Percentiles rank a stretch among this genome's conserved stretches.
Conservation (phyloP, 2,888 invertebrate genomes). For the Lasioglossum calceatum region DNA sequence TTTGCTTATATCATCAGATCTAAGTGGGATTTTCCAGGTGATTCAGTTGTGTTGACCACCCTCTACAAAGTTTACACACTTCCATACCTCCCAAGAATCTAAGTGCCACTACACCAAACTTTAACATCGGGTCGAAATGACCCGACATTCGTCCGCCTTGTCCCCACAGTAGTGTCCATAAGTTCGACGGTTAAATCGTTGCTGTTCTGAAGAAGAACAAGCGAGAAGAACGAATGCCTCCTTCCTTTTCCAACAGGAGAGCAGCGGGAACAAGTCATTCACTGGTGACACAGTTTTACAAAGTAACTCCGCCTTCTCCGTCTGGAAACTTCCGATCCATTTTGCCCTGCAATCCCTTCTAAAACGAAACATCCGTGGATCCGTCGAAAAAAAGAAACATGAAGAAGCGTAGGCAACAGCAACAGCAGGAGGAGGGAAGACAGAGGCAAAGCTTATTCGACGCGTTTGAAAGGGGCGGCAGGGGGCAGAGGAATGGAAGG, state of each 20-base stretch:
- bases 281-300: conserved; percentile 4
- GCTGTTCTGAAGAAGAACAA: neutral
- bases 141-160: neutral
- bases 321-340: conserved; percentile 10
- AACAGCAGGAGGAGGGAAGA: neutral
- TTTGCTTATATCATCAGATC: neutral
- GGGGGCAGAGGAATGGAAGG: neutral
- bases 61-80: neutral
- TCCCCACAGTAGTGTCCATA: neutral
- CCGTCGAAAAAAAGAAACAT: neutral
- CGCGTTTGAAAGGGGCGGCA: neutral
- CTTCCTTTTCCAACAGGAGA: too few species aligned
- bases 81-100: neutral
- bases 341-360: neutral
- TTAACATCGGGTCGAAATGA: neutral
- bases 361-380: neutral
- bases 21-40: neutral
- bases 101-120: neutral
- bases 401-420: neutral
- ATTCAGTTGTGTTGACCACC: neutral
- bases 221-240: neutral
- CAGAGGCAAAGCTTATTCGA: neutral
- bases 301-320: neutral
- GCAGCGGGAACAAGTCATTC: neutral
- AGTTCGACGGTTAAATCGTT: neutral